Conservation (phyloP, 2,797 vertebrate genomes). For the Premnoplex brunnescens region DNA sequence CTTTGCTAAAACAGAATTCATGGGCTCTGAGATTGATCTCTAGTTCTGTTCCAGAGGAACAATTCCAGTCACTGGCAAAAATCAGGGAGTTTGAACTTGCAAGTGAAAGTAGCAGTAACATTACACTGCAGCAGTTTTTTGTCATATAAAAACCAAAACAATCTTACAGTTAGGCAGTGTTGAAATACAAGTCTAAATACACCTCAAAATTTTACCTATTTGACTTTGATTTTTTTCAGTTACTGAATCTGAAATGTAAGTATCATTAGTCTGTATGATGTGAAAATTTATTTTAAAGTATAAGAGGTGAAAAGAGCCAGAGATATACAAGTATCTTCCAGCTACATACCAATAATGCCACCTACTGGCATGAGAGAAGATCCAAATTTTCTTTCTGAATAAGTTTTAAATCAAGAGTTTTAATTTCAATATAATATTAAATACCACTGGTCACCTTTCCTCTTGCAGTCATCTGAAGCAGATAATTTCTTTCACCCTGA, state of each 20-base stretch:
- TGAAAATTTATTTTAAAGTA: background rate
- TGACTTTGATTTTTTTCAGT: background rate
- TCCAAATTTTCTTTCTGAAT: background rate
- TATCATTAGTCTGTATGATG: background rate
- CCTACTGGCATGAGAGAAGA: constrained; percentile 27
- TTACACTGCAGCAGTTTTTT: background rate
- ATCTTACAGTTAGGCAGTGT: background rate
- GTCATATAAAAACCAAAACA: background rate
- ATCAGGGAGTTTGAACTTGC: background rate
- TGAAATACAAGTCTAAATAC: background rate
- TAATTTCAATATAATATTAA: background rate
- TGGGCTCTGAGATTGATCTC: background rate
- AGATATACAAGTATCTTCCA: background rate
- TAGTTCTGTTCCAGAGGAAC: background rate
- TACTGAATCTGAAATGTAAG: background rate
- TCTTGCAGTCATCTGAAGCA: background rate
- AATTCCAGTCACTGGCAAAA: background rate
- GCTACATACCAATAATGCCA: constrained; percentile 27
- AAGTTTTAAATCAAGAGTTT: background rate
- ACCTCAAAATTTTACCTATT: background rate
- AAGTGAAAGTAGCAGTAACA: background rate
- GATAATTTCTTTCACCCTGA: background rate
- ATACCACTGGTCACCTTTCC: background rate
- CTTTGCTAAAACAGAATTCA: background rate
- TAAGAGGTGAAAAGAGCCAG: background rate